A percentile compares a stretch with the other conserved stretches of the same genome.
Conservation (phyloP, 2,113 vertebrate genomes). For the Hucho hucho region DNA sequence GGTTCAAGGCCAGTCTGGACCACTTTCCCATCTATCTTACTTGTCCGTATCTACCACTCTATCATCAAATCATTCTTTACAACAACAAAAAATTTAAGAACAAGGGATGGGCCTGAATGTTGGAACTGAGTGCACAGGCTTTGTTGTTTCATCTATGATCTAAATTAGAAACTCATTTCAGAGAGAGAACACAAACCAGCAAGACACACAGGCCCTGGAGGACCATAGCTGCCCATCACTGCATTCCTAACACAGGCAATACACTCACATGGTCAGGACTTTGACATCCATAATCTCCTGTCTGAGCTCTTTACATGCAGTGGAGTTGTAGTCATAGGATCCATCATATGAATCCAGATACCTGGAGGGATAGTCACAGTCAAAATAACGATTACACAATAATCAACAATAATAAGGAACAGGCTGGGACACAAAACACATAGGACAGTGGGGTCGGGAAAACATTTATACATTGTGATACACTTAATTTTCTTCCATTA, state of each 20-base stretch:
- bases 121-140: too few relatives aligned
- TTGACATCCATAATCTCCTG: constrained; percentile 94
- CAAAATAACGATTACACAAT: constrained; percentile 32
- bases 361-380: constrained; percentile 77
- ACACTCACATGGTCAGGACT: constrained; percentile 94
- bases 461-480: background rate
- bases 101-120: too few relatives aligned
- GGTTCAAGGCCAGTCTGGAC: too few relatives aligned
- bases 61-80: too few relatives aligned
- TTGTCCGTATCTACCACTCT: too few relatives aligned
- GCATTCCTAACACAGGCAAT: background rate
- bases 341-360: constrained; percentile 93
- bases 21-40: too few relatives aligned
- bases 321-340: constrained; percentile 90
- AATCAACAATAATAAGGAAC: background rate
- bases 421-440: constrained; percentile 2
- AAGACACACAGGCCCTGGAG: background rate
- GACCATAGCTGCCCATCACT: background rate
- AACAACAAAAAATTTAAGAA: too few relatives aligned
- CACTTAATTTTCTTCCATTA: background rate
- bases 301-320: constrained; percentile 89
- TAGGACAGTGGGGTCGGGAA: background rate
- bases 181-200: background rate
- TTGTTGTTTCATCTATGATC: too few relatives aligned
- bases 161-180: background rate